Evolutionary conservation across 2,888 invertebrate genomes (phyloP).

Genomic region (Drosophila rellima): DNA sequence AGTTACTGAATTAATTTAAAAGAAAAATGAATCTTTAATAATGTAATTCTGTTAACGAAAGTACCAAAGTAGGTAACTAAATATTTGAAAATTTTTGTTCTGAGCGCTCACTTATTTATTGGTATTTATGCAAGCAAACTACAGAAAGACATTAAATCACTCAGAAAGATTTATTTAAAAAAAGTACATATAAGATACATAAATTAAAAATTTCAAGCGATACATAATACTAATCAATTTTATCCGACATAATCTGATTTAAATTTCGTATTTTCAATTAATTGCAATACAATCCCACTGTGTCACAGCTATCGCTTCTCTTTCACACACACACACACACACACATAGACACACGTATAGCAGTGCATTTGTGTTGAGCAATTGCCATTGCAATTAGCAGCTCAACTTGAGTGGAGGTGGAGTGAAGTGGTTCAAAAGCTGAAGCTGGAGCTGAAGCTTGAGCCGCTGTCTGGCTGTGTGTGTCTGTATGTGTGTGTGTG

Average conservation of each 20-base stretch:
- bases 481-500: constrained; percentile 9
- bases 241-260: not conserved
- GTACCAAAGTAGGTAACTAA: too few species aligned
- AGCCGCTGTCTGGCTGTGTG: constrained; percentile 18
- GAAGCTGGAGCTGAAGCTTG: constrained; percentile 37
- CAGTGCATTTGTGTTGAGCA: constrained; percentile 57
- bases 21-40: too few species aligned
- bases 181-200: too few species aligned
- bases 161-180: too few species aligned
- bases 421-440: constrained; percentile 57
- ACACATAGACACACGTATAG: not conserved
- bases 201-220: too few species aligned
- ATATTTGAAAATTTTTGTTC: too few species aligned
- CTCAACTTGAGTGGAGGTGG: constrained; percentile 75
- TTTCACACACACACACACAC: constrained; percentile 9
- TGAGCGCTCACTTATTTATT: too few species aligned
- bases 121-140: too few species aligned
- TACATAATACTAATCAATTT: too few species aligned
- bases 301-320: constrained; percentile 20
- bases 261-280: not conserved
- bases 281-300: constrained; percentile 38
- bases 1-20: too few species aligned
- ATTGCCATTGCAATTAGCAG: constrained; percentile 79
- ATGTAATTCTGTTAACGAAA: too few species aligned
- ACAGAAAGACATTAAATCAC: too few species aligned